Evolutionary conservation across 2,797 vertebrate species (phyloP).

Genomic region (Argentina silus): DNA sequence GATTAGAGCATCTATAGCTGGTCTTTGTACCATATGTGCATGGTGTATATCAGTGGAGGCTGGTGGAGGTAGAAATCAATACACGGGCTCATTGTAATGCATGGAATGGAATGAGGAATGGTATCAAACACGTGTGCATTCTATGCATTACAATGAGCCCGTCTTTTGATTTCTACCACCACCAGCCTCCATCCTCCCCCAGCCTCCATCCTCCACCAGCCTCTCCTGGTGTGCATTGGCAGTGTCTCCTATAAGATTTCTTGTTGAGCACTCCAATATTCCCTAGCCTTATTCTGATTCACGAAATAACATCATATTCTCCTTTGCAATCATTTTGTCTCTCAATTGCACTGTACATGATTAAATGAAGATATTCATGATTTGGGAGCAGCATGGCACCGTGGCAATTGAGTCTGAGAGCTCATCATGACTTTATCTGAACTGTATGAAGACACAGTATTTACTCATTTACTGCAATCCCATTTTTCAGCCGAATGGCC

Average conservation of each 20-base stretch:
- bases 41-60: too few relatives aligned
- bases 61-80: too few relatives aligned
- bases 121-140: too few relatives aligned
- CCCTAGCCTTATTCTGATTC: too few relatives aligned
- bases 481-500: too few relatives aligned
- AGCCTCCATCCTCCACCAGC: background rate
- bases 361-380: background rate
- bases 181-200: background rate
- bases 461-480: too few relatives aligned
- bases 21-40: background rate
- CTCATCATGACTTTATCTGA: background rate
- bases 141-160: background rate
- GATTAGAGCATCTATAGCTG: constrained; percentile 39
- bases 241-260: background rate
- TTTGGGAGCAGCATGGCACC: background rate
- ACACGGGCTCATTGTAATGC: too few relatives aligned
- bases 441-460: background rate
- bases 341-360: background rate
- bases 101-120: too few relatives aligned
- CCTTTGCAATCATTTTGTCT: background rate
- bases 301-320: background rate
- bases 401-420: background rate
- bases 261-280: background rate
- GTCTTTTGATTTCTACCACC: too few relatives aligned
- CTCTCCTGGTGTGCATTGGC: background rate